phyloP scores from a whole-genome alignment of 2,888 invertebrate species.

The Sarcophaga subvicina region DNA sequence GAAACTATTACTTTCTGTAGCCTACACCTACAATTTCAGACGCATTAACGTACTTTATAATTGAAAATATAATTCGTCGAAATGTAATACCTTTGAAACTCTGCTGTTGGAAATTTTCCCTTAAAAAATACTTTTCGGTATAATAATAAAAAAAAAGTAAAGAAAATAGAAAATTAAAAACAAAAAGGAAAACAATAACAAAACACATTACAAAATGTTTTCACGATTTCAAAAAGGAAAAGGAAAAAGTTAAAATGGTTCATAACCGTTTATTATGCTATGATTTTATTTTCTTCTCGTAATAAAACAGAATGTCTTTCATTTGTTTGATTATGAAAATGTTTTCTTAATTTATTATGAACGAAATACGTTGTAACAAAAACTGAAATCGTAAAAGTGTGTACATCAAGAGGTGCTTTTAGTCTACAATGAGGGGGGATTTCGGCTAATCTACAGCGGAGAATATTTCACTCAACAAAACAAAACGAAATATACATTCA shows the following conservation, averaged over 20 bases:
- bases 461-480: too few species aligned
- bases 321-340: slow-evolving; percentile 34
- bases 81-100: background rate
- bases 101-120: background rate
- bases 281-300: background rate
- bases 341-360: slow-evolving; percentile 52
- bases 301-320: background rate
- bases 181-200: background rate
- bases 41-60: too few species aligned
- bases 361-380: slow-evolving; percentile 11
- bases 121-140: background rate
- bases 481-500: too few species aligned
- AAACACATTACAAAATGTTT: slow-evolving; percentile 6
- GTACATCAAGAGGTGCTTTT: slow-evolving; percentile 36
- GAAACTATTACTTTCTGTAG: too few species aligned
- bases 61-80: too few species aligned
- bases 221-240: slow-evolving; percentile 10
- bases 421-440: background rate
- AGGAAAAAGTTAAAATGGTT: slow-evolving; percentile 12
- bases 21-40: too few species aligned
- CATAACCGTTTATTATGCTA: slow-evolving; percentile 52
- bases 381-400: slow-evolving; percentile 40
- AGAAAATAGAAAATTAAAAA: slow-evolving; percentile 1
- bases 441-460: too few species aligned
- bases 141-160: too few species aligned